phyloP scores from a whole-genome alignment of 2,888 invertebrate species.

The Sclerodermus sp. region DNA sequence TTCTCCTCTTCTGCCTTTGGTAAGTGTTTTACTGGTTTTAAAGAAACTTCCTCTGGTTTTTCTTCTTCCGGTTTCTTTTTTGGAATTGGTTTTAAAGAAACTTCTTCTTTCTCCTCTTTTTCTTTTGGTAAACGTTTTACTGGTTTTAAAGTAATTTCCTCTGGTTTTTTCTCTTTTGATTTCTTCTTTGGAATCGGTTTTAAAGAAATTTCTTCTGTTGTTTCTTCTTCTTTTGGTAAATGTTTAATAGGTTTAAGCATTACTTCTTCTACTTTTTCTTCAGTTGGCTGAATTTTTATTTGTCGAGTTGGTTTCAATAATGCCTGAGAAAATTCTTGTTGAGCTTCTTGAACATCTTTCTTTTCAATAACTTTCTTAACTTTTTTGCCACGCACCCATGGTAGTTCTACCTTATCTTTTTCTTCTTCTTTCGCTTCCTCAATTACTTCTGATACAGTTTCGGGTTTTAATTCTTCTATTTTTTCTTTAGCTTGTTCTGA shows the following conservation, averaged over 20 bases:
- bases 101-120: conserved; percentile 54
- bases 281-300: conserved; percentile 15
- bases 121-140: conserved; percentile 34
- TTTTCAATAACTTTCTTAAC: conserved; percentile 15
- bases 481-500: conserved; percentile 9
- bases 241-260: conserved; percentile 29
- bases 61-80: background rate
- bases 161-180: conserved; percentile 56
- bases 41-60: conserved; percentile 32
- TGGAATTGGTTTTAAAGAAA: conserved; percentile 32
- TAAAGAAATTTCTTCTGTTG: conserved; percentile 38
- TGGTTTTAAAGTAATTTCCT: conserved; percentile 37
- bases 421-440: conserved; percentile 14
- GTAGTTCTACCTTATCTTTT: conserved; percentile 21
- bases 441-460: conserved; percentile 15
- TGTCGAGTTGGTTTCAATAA: conserved; percentile 19
- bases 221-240: background rate
- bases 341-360: conserved; percentile 28
- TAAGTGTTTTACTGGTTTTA: conserved; percentile 29
- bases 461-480: conserved; percentile 51
- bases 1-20: conserved; percentile 4
- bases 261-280: conserved; percentile 32
- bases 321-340: conserved; percentile 12
- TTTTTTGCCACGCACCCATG: conserved; percentile 12
- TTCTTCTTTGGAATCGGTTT: conserved; percentile 21